These are phyloP conservation scores for Parazoanthus darwini DNA, from an alignment of 92 coral and sea anemone species.

Conservation along the genomic window DNA sequence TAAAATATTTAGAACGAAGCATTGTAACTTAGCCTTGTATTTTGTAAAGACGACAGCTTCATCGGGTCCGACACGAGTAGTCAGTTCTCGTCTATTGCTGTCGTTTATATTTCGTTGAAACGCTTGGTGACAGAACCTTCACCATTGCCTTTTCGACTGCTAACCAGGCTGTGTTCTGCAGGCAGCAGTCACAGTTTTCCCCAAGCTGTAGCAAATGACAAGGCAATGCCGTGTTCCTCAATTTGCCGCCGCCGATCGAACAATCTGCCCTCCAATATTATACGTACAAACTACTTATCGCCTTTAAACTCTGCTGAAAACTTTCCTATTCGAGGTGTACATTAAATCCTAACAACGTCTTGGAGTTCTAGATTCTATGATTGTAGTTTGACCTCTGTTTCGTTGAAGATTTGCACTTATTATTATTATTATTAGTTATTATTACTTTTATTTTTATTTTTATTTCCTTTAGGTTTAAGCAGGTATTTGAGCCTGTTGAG, in stretches of 20 bases:
- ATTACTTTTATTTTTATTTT: not conserved
- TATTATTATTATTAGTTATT: not conserved
- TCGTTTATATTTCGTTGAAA: too few species aligned
- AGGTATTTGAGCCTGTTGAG: slow-evolving; percentile 68
- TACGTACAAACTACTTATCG: not conserved
- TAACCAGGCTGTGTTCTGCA: too few species aligned
- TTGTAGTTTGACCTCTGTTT: not conserved
- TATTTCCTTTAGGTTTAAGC: slow-evolving; percentile 66
- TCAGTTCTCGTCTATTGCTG: not conserved
- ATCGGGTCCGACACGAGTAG: not conserved
- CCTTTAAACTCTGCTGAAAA: not conserved
- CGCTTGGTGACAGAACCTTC: too few species aligned
- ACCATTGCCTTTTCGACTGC: too few species aligned
- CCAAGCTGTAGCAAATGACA: too few species aligned
- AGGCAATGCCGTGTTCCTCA: too few species aligned
- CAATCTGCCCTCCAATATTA: not conserved
- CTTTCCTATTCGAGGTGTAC: not conserved
- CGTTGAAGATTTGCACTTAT: not conserved
- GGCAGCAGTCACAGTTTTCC: too few species aligned
- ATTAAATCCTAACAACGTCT: not conserved
- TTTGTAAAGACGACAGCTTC: not conserved
- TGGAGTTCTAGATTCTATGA: not conserved
- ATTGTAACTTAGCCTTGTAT: not conserved
- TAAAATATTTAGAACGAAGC: not conserved
- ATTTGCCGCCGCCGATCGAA: too few species aligned